phyloP scores from a whole-genome alignment of 2,797 vertebrate species.

The Eutrigla gurnardus region DNA sequence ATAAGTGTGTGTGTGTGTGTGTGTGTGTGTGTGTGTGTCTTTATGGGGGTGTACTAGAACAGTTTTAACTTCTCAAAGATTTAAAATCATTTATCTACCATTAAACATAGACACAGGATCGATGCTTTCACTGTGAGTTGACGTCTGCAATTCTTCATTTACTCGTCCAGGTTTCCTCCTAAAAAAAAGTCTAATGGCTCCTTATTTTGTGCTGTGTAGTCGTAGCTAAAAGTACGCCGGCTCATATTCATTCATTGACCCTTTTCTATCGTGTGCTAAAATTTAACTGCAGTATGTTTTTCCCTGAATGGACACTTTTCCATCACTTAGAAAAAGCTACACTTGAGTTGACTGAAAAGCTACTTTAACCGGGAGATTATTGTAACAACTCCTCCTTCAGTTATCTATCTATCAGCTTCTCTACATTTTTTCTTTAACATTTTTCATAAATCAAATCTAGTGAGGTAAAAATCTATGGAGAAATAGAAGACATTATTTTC shows the following conservation, averaged over 20 bases:
- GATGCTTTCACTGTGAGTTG: background rate
- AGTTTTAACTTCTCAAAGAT: conserved; percentile 1
- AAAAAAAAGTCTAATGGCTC: background rate
- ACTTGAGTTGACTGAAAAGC: background rate
- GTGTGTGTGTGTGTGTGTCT: background rate
- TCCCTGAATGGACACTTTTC: background rate
- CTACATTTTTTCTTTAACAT: no score
- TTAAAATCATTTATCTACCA: background rate
- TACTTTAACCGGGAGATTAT: background rate
- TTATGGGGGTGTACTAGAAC: background rate
- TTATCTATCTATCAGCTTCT: background rate
- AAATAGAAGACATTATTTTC: conserved; percentile 1
- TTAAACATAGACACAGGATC: background rate
- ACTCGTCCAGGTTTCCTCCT: background rate
- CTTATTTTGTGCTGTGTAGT: background rate
- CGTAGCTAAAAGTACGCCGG: background rate
- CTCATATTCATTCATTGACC: background rate
- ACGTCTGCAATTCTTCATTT: background rate
- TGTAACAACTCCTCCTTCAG: background rate
- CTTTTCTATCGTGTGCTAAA: background rate
- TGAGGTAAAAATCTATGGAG: conserved; percentile 3
- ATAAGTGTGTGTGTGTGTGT: background rate
- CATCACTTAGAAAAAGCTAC: background rate
- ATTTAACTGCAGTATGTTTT: background rate
- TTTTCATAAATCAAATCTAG: conserved; percentile 10